Base-by-base conservation (phyloP, 2,888 invertebrate genomes). In the Thereva nobilitata region DNA sequence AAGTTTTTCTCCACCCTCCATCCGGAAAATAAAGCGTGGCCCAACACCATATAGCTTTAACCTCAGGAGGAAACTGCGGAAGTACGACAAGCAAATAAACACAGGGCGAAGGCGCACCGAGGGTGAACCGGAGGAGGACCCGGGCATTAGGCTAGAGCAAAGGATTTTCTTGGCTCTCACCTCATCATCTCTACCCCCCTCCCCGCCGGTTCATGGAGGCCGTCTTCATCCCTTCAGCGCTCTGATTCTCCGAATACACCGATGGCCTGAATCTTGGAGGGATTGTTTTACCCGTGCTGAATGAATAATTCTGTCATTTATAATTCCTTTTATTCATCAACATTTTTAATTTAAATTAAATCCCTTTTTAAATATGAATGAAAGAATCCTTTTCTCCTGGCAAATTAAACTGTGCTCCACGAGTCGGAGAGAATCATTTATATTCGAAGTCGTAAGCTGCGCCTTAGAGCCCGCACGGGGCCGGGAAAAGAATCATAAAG, bases 331-430 rank as follows among this genome's bases (percentile, higher is more conserved):
- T 64, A 64, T 35, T 64, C 44, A 37, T 53, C 52, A 64, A 40
- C 42, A 64, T 64, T 64, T 64, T 64, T 64, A 64, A 64, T 53
- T 64, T 53, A 64, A 64, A 64, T 64, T 52, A 53, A 64, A 64
- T 64, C 64, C 64, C 53, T 64, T 64, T 64, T 64, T 64, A 53
- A 64, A 64, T 64, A 64, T 64, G 64, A 64, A 64, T 53, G 53
- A 53, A 37, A 42, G 53, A 64, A 53, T 53, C 64, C 40, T 42
- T 64, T 64, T 61, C 61, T 34, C 23, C 8, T 40, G 61, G 61
- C 61, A 61, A 59, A 61, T 61, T 61, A 61, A 61, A 61, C 61
- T 50, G 23, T 41, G 23, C 23, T 61, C 42, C 50, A 12, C 57
- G 37, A 47, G 47, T 10, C 38, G 55, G 12, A 49, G 34, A 37